Conservation (phyloP, 1,140 invertebrate species). For the Drosophila virilis region DNA sequence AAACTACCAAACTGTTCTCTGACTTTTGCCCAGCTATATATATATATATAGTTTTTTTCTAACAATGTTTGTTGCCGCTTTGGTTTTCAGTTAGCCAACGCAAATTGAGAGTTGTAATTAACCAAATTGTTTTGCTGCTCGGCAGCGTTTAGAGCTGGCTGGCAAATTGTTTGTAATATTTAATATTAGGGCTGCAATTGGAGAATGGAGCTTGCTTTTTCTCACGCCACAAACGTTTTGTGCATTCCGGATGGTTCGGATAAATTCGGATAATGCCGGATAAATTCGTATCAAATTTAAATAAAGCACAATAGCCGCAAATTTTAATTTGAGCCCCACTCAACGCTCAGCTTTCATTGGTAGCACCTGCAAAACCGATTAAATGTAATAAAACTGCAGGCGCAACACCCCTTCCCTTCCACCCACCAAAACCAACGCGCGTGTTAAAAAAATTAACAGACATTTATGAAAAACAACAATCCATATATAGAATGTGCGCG, state of each 20-base stretch:
- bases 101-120: conserved; percentile 65
- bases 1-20: conserved; percentile 36
- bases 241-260: neutral
- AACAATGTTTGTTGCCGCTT: conserved; percentile 9
- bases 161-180: conserved; percentile 3
- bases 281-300: neutral
- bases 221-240: too few relatives aligned
- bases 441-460: conserved; percentile 67
- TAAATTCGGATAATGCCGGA: neutral
- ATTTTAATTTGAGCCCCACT: conserved; percentile 22
- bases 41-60: neutral
- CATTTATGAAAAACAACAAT: conserved; percentile 56
- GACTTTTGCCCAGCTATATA: neutral
- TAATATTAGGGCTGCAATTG: neutral
- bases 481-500: neutral
- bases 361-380: conserved; percentile 32
- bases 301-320: neutral
- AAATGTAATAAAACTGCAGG: conserved; percentile 32
- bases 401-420: conserved; percentile 1
- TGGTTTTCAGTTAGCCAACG: conserved; percentile 44
- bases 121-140: conserved; percentile 66
- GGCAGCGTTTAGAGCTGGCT: conserved; percentile 30
- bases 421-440: neutral
- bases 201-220: too few relatives aligned
- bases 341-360: conserved; percentile 7